Percentiles rank a stretch among this genome's conserved stretches.
These are phyloP conservation scores for Marcusenius ussheri DNA, from an alignment of 2,113 vertebrate species.

Conservation along the genomic window DNA sequence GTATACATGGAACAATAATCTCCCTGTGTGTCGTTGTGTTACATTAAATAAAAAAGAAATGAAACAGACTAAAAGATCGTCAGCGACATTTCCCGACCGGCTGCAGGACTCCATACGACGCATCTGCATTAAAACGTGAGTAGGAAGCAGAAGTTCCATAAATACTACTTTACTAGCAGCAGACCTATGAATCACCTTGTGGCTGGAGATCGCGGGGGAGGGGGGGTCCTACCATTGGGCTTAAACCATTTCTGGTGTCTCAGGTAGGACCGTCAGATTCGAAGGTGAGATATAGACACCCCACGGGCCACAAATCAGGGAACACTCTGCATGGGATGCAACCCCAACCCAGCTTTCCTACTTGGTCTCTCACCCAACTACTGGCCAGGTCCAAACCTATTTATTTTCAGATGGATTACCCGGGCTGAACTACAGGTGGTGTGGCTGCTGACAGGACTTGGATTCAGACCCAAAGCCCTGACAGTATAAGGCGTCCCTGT, in stretches of 20 bases:
- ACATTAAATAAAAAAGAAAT: background rate
- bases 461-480: no score
- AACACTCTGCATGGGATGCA: background rate
- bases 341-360: background rate
- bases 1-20: background rate
- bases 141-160: slow-evolving; percentile 32
- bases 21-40: background rate
- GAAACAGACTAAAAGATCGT: background rate
- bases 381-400: no score
- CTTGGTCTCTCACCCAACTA: background rate
- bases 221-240: slow-evolving; percentile 73
- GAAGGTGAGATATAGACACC: background rate
- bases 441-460: no score
- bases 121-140: background rate
- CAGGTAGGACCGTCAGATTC: slow-evolving; percentile 64
- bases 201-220: slow-evolving; percentile 11
- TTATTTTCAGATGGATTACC: background rate
- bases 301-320: background rate
- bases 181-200: background rate
- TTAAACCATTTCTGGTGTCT: slow-evolving; percentile 76
- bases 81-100: slow-evolving; percentile 53
- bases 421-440: no score
- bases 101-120: slow-evolving; percentile 46
- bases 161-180: background rate
- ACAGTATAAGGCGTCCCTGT: no score